A percentile compares a stretch with the other conserved stretches of the same genome.
phyloP scores from a whole-genome alignment of 2,797 vertebrate genomes.

The Leptoclinus maculatus region DNA sequence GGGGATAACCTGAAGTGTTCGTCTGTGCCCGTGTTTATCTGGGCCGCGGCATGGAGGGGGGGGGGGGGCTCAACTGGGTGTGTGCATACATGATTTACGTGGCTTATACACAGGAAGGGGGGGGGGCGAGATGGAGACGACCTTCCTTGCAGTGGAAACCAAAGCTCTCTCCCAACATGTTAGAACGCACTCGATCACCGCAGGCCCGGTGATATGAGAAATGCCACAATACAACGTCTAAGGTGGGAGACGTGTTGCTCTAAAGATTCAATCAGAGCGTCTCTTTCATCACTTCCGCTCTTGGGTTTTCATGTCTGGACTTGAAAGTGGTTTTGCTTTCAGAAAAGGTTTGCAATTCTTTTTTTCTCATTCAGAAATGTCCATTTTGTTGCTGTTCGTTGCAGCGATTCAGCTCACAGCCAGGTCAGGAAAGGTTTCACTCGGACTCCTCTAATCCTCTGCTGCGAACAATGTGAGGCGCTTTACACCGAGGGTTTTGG shows the following conservation, averaged over 20 bases:
- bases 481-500: slow-evolving; percentile 4
- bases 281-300: slow-evolving; percentile 26
- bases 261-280: slow-evolving; percentile 18
- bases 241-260: background rate
- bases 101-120: slow-evolving; percentile 59
- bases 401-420: background rate
- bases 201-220: slow-evolving; percentile 14
- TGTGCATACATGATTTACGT: slow-evolving; percentile 85
- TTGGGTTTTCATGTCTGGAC: slow-evolving; percentile 14
- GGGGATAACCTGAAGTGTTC: slow-evolving; percentile 81
- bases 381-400: slow-evolving; percentile 1
- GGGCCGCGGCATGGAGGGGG: slow-evolving; percentile 28
- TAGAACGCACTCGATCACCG: slow-evolving; percentile 31
- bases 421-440: slow-evolving; percentile 1
- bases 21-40: slow-evolving; percentile 75
- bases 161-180: slow-evolving; percentile 31
- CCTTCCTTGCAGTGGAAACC: slow-evolving; percentile 60
- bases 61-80: slow-evolving; percentile 69
- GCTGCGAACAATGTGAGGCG: background rate
- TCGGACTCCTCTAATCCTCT: background rate
- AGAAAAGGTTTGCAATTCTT: background rate
- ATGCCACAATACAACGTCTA: slow-evolving; percentile 15
- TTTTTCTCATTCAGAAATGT: slow-evolving; percentile 2
- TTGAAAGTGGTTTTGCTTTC: slow-evolving; percentile 10
- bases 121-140: slow-evolving; percentile 34